phyloP scores from a whole-genome alignment of 2,797 vertebrate genomes.

The Anabacerthia variegaticeps region DNA sequence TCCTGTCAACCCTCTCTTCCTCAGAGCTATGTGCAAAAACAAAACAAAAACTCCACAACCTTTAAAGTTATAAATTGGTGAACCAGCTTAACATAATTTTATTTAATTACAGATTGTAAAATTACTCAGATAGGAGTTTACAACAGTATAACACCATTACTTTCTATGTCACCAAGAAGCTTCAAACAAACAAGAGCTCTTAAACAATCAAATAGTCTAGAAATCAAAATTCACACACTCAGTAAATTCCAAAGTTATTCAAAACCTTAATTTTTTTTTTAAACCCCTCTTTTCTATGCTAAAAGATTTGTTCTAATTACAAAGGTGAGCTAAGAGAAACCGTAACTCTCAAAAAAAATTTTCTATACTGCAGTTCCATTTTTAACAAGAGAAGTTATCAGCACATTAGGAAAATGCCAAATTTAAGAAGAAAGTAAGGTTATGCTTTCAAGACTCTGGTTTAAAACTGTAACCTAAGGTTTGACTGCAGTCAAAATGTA shows the following conservation, averaged over 20 bases:
- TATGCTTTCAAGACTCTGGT: neutral
- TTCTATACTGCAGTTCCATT: neutral
- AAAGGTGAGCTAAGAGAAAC: neutral
- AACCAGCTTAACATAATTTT: neutral
- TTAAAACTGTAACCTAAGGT: neutral
- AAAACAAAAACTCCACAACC: neutral
- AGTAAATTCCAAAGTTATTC: neutral
- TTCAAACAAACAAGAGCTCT: neutral
- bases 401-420: neutral
- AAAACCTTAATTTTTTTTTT: neutral
- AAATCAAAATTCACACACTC: neutral
- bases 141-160: neutral
- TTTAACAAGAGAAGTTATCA: neutral
- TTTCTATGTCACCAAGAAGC: neutral
- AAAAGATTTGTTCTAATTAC: neutral
- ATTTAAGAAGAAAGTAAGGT: neutral
- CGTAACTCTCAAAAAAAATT: neutral
- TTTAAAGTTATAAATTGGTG: neutral
- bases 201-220: neutral
- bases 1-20: neutral
- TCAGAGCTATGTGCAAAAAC: neutral
- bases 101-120: neutral
- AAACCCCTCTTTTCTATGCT: neutral
- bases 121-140: neutral
- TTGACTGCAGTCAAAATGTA: neutral